A percentile compares a stretch with the other conserved stretches of the same genome.
Evolutionary conservation across 2,797 vertebrate genomes (phyloP).

Genomic region (Tiaroga cobitis): DNA sequence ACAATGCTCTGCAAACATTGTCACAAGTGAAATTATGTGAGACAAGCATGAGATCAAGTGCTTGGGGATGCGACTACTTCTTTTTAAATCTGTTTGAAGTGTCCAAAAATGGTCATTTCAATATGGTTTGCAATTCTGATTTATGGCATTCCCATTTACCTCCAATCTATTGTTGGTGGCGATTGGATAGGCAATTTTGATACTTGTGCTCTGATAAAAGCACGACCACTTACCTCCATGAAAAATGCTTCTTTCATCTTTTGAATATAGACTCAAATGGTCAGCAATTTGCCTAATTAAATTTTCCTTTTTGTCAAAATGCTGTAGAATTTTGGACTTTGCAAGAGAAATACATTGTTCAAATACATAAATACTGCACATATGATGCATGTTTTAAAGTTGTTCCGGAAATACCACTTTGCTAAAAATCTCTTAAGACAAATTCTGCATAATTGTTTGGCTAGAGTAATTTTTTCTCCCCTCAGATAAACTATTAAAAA

Average conservation of each 20-base stretch:
- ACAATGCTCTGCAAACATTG: slow-evolving; percentile 59
- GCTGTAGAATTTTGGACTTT: neutral
- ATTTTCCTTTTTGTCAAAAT: slow-evolving; percentile 29
- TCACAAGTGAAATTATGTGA: slow-evolving; percentile 41
- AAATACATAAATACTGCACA: neutral
- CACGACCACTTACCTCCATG: slow-evolving; percentile 30
- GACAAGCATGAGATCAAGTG: slow-evolving; percentile 42
- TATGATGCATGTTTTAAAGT: neutral
- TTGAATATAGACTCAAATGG: slow-evolving; percentile 33
- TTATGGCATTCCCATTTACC: slow-evolving; percentile 21
- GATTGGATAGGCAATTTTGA: slow-evolving; percentile 34
- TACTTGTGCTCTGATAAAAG: slow-evolving; percentile 44
- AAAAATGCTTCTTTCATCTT: slow-evolving; percentile 36
- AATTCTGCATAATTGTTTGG: neutral
- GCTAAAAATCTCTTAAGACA: neutral
- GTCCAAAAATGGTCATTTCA: slow-evolving; percentile 21
- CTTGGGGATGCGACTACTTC: neutral
- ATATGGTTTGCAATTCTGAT: slow-evolving; percentile 31
- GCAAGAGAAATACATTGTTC: neutral
- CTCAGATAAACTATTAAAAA: neutral
- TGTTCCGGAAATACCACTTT: neutral
- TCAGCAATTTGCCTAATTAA: slow-evolving; percentile 46
- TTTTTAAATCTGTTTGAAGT: slow-evolving; percentile 26
- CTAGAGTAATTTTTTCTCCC: neutral
- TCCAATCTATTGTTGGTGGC: neutral